Conservation (phyloP, 1,140 invertebrate species). For the Polyergus mexicanus region DNA sequence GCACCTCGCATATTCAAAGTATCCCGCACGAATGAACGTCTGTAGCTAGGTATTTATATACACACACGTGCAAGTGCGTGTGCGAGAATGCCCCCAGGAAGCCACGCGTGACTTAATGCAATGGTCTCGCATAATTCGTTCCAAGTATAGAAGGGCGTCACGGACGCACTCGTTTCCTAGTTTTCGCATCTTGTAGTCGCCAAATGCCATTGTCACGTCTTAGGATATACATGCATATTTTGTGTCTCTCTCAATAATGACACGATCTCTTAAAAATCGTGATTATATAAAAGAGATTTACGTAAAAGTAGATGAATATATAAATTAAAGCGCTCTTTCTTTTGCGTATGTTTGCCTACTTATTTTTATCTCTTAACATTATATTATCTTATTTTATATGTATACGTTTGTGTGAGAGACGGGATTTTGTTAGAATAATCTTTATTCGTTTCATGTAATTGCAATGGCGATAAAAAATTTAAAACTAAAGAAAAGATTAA, state of each 20-base stretch:
- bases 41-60: constrained; percentile 53
- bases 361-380: neutral
- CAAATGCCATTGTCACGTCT: constrained; percentile 14
- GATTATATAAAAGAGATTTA: neutral
- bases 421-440: neutral
- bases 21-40: constrained; percentile 27
- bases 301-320: neutral
- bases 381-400: neutral
- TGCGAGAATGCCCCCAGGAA: constrained; percentile 51
- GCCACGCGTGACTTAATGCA: constrained; percentile 61
- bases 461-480: neutral
- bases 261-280: neutral
- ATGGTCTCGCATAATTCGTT: constrained; percentile 58
- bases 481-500: neutral
- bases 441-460: neutral
- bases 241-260: neutral
- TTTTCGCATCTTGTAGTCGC: constrained; percentile 21
- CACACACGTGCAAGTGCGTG: constrained; percentile 10
- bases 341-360: neutral
- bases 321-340: neutral
- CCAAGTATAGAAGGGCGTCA: constrained; percentile 49
- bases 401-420: no score
- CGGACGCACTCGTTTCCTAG: constrained; percentile 53
- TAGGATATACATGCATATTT: neutral
- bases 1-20: constrained; percentile 58